A percentile compares a stretch with the other conserved stretches of the same genome.
These are phyloP conservation scores for Saguinus midas DNA, from an alignment of 2,113 vertebrate genomes.

Conservation along the genomic window DNA sequence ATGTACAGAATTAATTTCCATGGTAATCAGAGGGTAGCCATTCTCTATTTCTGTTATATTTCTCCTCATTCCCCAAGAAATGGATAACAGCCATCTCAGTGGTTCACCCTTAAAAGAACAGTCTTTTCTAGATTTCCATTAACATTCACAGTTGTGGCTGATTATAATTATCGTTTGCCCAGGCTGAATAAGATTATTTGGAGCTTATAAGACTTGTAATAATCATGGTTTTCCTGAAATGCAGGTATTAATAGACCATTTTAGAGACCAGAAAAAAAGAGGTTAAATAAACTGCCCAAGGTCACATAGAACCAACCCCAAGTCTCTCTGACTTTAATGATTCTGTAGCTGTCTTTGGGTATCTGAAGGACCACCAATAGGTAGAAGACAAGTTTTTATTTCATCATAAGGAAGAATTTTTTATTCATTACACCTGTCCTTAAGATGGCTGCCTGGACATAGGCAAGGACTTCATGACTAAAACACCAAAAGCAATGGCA, in stretches of 20 bases:
- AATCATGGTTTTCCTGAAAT: not conserved
- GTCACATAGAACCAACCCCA: not conserved
- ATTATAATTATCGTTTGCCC: not conserved
- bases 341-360: not conserved
- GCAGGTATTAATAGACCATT: not conserved
- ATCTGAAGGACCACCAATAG: not conserved
- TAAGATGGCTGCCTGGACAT: not conserved
- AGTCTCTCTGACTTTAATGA: not conserved
- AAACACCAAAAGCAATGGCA: too few species aligned
- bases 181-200: not conserved
- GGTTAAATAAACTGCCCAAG: not conserved
- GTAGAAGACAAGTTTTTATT: not conserved
- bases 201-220: not conserved
- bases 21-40: not conserved
- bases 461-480: too few species aligned
- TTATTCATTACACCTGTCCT: not conserved
- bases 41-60: constrained; percentile 2
- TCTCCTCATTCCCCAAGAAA: not conserved
- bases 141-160: not conserved
- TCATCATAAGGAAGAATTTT: not conserved
- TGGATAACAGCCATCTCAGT: not conserved
- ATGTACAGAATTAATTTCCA: not conserved
- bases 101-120: not conserved
- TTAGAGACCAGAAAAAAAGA: not conserved
- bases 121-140: not conserved